phyloP scores from a whole-genome alignment of 2,888 invertebrate species.

The Spisula subtruncata region DNA sequence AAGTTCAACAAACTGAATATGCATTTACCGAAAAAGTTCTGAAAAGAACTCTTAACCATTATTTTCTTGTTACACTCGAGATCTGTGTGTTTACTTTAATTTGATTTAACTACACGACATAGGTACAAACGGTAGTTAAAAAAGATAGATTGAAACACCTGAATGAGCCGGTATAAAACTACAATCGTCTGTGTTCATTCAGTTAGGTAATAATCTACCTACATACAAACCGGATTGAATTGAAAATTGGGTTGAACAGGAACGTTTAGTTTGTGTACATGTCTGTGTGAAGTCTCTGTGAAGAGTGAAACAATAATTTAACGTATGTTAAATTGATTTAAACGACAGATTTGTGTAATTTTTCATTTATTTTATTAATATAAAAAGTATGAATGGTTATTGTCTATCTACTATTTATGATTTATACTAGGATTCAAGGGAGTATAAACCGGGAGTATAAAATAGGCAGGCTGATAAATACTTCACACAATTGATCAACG shows the following conservation, averaged over 20 bases:
- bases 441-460: not conserved
- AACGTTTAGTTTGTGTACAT: not conserved
- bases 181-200: conserved; percentile 1
- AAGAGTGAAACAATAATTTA: not conserved
- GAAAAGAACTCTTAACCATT: not conserved
- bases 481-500: conserved; percentile 40
- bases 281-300: not conserved
- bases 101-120: not conserved
- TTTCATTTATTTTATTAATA: not conserved
- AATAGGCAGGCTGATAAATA: not conserved
- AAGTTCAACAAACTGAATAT: not conserved
- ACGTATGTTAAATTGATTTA: too few species aligned
- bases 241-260: not conserved
- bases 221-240: not conserved
- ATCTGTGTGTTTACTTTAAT: conserved; percentile 7
- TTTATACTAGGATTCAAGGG: conserved; percentile 2
- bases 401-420: not conserved
- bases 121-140: conserved; percentile 21
- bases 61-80: not conserved
- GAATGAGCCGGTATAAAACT: not conserved
- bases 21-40: not conserved
- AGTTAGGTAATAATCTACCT: conserved; percentile 7
- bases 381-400: not conserved
- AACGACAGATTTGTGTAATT: not conserved
- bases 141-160: conserved; percentile 10